Percentiles rank a stretch among this genome's conserved stretches.
These are phyloP conservation scores for Amphiprion clarkii DNA, from an alignment of 2,797 vertebrate genomes.

Conservation along the genomic window DNA sequence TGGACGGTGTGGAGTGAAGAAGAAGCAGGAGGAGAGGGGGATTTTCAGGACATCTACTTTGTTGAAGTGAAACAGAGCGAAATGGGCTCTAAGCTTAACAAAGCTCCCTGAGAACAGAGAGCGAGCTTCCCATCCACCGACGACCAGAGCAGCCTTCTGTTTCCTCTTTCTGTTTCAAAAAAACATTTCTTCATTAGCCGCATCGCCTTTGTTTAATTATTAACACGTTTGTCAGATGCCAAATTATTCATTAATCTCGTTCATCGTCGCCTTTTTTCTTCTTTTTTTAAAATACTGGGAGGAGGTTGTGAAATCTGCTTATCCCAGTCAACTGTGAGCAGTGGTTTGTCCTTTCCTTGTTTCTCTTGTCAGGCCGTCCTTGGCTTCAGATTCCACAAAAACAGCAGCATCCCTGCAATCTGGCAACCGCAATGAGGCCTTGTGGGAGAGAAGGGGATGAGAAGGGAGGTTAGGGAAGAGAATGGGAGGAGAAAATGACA, in stretches of 20 bases:
- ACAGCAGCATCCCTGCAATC: slow-evolving; percentile 34
- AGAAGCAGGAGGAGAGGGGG: slow-evolving; percentile 13
- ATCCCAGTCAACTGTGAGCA: slow-evolving; percentile 11
- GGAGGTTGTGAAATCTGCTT: slow-evolving; percentile 20
- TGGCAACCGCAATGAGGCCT: slow-evolving; percentile 41
- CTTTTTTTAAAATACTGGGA: background rate
- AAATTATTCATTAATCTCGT: slow-evolving; percentile 24
- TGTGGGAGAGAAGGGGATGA: slow-evolving; percentile 23
- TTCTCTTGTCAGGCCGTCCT: slow-evolving; percentile 42
- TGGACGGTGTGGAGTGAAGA: slow-evolving; percentile 56
- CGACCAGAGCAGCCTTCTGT: slow-evolving; percentile 34
- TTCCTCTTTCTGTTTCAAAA: slow-evolving; percentile 21
- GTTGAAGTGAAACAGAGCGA: slow-evolving; percentile 64
- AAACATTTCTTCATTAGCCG: slow-evolving; percentile 38
- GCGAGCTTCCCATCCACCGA: slow-evolving; percentile 44
- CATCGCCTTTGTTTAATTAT: slow-evolving; percentile 44
- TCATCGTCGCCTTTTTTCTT: slow-evolving; percentile 2
- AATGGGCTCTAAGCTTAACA: slow-evolving; percentile 62
- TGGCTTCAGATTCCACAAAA: slow-evolving; percentile 51
- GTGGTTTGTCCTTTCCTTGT: slow-evolving; percentile 30
- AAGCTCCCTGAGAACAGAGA: slow-evolving; percentile 54
- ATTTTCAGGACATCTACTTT: slow-evolving; percentile 70
- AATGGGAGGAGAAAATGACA: slow-evolving; percentile 1
- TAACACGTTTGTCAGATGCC: slow-evolving; percentile 32
- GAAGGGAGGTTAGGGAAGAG: slow-evolving; percentile 13